These are phyloP conservation scores for Buceros bicornis DNA, from an alignment of 2,797 vertebrate species.

Conservation along the genomic window DNA sequence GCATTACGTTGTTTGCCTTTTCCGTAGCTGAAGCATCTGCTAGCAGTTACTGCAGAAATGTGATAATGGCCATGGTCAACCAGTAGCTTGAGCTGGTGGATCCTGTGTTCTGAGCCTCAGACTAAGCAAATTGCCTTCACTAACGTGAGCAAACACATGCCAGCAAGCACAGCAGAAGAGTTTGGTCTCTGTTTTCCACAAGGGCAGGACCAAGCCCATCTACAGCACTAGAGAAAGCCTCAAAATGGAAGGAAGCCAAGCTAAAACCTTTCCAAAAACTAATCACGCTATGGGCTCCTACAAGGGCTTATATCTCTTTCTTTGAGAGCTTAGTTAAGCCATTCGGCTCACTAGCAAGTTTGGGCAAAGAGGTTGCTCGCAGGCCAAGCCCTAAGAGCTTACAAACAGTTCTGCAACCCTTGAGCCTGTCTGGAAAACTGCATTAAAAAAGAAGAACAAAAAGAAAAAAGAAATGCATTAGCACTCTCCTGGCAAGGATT, in stretches of 20 bases:
- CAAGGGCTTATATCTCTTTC: neutral
- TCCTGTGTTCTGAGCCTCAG: neutral
- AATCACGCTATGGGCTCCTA: neutral
- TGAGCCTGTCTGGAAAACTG: neutral
- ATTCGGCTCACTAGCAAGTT: neutral
- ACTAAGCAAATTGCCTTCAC: neutral
- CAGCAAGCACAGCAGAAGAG: neutral
- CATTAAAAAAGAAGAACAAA: neutral
- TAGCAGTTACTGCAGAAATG: constrained; percentile 37
- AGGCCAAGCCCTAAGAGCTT: neutral
- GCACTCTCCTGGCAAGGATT: neutral
- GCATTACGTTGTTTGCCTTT: neutral
- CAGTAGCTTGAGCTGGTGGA: constrained; percentile 13
- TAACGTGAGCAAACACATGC: neutral
- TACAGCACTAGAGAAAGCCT: neutral
- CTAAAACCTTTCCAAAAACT: constrained; percentile 18
- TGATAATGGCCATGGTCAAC: neutral
- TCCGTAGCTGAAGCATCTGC: constrained; percentile 28
- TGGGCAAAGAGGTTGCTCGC: constrained; percentile 11
- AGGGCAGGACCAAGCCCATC: neutral
- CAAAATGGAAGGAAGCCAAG: constrained; percentile 20
- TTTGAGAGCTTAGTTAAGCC: neutral
- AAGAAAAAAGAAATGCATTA: neutral
- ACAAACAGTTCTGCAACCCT: neutral
- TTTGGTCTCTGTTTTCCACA: neutral